A percentile compares a stretch with the other conserved stretches of the same genome.
These are phyloP conservation scores for Radopholus similis DNA, from an alignment of 1,140 invertebrate species.

Conservation along the genomic window DNA sequence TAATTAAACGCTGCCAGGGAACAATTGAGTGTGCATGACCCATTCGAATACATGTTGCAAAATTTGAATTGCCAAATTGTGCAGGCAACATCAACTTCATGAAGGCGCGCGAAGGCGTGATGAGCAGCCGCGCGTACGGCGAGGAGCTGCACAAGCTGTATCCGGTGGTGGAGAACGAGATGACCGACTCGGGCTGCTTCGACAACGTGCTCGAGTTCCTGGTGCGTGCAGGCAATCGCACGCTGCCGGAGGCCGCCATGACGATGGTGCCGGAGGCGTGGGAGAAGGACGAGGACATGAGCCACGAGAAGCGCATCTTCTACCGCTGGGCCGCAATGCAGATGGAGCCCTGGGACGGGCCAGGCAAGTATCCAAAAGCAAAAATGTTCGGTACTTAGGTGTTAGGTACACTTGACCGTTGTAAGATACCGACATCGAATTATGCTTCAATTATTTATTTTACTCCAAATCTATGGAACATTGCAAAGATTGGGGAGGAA, in stretches of 20 bases:
- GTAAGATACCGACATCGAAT: too few species aligned
- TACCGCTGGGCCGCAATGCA: conserved; percentile 93
- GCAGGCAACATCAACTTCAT: conserved; percentile 96
- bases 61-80: conserved; percentile 72
- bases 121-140: conserved; percentile 80
- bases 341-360: conserved; percentile 99
- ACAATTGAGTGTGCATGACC: not conserved
- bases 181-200: conserved; percentile 84
- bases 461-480: too few species aligned
- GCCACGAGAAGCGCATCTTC: conserved; percentile 79
- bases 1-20: too few species aligned
- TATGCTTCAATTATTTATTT: too few species aligned
- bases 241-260: conserved; percentile 92
- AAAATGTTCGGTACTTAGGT: too few species aligned
- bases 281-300: conserved; percentile 77
- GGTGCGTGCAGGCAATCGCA: conserved; percentile 80
- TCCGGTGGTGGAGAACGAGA: conserved; percentile 92
- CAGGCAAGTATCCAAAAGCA: too few species aligned
- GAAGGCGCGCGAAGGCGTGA: conserved; percentile 95
- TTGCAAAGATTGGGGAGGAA: too few species aligned
- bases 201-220: conserved; percentile 97
- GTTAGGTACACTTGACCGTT: too few species aligned
- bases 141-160: conserved; percentile 80
- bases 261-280: conserved; percentile 99
- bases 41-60: not conserved